Percentiles rank a stretch among this genome's conserved stretches.
Conservation (phyloP, 2,888 invertebrate species). For the Ormyrus rosae region DNA sequence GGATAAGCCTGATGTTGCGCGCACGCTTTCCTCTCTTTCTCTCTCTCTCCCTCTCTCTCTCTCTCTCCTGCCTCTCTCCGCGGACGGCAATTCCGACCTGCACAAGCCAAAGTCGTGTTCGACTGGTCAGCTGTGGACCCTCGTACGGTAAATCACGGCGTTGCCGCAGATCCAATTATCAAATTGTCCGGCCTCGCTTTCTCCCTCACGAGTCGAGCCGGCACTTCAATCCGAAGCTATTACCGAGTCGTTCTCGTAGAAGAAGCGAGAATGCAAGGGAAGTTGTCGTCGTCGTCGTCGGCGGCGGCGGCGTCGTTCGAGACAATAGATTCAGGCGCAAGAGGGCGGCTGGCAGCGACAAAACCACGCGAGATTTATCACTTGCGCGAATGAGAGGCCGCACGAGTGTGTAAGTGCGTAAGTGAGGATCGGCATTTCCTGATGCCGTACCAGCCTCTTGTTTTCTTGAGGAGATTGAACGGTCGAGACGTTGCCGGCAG, state of each 20-base stretch:
- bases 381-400: constrained; percentile 17
- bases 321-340: not conserved
- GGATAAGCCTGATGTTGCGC: constrained; percentile 54
- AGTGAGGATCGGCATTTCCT: no score
- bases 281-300: not conserved
- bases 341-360: not conserved
- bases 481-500: not conserved
- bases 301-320: not conserved
- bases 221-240: constrained; percentile 22
- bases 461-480: constrained; percentile 38
- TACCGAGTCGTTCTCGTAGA: constrained; percentile 11
- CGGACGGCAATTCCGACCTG: constrained; percentile 35
- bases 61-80: constrained; percentile 35
- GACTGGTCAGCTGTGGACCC: constrained; percentile 68
- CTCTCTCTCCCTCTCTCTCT: constrained; percentile 13
- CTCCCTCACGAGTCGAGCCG: constrained; percentile 15
- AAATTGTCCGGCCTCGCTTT: constrained; percentile 69
- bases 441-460: not conserved
- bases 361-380: constrained; percentile 51
- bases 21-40: not conserved
- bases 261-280: not conserved
- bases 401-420: no score
- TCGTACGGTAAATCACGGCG: constrained; percentile 70
- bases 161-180: constrained; percentile 73
- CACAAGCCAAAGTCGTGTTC: constrained; percentile 47